Evolutionary conservation across 2,888 invertebrate species (phyloP).

Genomic region (Tetragonula carbonaria): DNA sequence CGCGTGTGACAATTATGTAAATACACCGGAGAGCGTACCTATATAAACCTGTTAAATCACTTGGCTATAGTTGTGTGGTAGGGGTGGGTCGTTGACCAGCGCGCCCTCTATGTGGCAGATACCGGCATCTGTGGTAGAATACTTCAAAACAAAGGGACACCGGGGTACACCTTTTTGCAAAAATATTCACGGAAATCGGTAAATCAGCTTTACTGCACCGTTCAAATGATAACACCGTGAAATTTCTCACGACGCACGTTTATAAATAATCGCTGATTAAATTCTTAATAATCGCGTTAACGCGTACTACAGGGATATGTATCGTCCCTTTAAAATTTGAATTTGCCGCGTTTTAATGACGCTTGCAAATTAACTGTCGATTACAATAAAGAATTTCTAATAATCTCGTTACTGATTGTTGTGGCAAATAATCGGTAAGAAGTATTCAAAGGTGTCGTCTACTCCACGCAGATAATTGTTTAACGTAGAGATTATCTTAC

Average conservation of each 20-base stretch:
- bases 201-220: neutral
- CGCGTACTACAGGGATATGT: neutral
- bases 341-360: neutral
- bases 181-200: neutral
- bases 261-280: neutral
- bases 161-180: neutral
- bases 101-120: constrained; percentile 57
- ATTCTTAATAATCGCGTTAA: neutral
- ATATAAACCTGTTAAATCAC: constrained; percentile 56
- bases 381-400: neutral
- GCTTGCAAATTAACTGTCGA: neutral
- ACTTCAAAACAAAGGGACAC: constrained; percentile 56
- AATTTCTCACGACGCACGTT: neutral
- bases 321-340: neutral
- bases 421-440: too few species aligned
- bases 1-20: constrained; percentile 36
- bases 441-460: neutral
- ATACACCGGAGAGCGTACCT: constrained; percentile 19
- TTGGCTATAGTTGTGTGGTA: constrained; percentile 51
- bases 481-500: neutral
- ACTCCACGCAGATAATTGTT: neutral
- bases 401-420: too few species aligned
- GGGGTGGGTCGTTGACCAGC: constrained; percentile 63
- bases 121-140: constrained; percentile 47
- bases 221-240: neutral